Evolutionary conservation across 2,113 vertebrate genomes (phyloP), one percentile per base, ranked within the genome.

Genomic region (Variabilichromis moorii): DNA sequence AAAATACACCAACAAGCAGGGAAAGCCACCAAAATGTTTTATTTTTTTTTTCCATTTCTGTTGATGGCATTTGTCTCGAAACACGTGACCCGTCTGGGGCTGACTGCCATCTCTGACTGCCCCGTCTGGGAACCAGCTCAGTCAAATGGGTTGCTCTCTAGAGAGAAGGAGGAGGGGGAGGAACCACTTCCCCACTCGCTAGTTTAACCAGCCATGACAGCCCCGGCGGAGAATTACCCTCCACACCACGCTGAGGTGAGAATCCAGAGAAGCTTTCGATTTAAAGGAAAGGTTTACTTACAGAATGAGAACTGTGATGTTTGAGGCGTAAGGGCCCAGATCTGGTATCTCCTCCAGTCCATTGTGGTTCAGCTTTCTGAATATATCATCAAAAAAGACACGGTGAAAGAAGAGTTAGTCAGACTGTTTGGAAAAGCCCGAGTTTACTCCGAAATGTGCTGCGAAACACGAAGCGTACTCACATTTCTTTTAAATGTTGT

Each of bases 281-380:
- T 4, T 8, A 53, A 68, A 47, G 17, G 47, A 51, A 79, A 35
- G 53, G 10, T 91, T 80, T 93, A 99, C 99, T 99, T 96, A 99
- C 99, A 99, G 92, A 92, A 97, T 96, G 3, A 99, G 97, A 37
- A 96, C 92, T 47, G 97, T 98, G 95, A 99, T 91, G 94, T 98
- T 99, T 51, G 95, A 94, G 2, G 98, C 96, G 5, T 91, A 61
- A 10, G 94, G 93, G 12, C 98, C 98, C 91, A 99, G 93, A 91
- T 97, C 94, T 26, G 99, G 98, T 89, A 99, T 95, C 8, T 84
- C 88, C 86, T 97, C 97, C 88, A 99, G 89, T 89, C 98, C 97
- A 73, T 99, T 99, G 96, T 97, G 97, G 93, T 97, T 98, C 90
- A 99, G 91, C 84, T 98, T 98, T 95, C 98, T 99, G 93, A 79